Base-by-base conservation (phyloP, 2,113 vertebrate species). In the Grantiella picta region DNA sequence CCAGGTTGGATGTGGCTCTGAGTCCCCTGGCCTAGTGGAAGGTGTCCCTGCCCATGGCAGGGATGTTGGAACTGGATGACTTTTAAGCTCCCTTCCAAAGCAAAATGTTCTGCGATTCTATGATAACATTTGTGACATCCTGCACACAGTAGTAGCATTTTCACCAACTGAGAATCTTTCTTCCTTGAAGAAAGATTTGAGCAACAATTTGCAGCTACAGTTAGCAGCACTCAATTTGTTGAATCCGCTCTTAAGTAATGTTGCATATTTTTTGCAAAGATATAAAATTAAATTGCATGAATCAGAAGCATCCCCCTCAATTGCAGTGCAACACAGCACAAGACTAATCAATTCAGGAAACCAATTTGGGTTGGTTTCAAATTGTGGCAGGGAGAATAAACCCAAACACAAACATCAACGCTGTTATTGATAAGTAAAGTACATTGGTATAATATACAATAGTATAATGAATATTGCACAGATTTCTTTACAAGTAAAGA, bases 191-290 rank as follows among this genome's bases (percentile, higher is more conserved):
- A 7, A 12, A 47, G 88, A 82, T 16, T 38, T 38, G 38, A 38
- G 38, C 38, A 38, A 49, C 9, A 71, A 76, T 52, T 65, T 65
- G 27, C 20, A 94, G 44, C 66, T 38, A 49, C 9, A 71, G 72
- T 52, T 65, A 63, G 27, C 20, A 94, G 44, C 66, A 38, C 38
- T 96, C 42, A 87, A 29, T 27, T 45, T 70, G 7, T 68, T 94
- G 54, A 95, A 84, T 22, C 11, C 45, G 22, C n/a, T 95, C 96
- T 89, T 91, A 91, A 90, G 35, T 68, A 87, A 94, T 40, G 23
- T 25, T 65, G 47, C 18, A 6, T 28, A 28, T 75, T 14, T 68
- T 94, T 91, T 86, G 65, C 25, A 96, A 93, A 82, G 20, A 35
- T 33, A 77, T 57, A 82, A 94, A 96, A 89, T 66, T 23, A 92